Base-by-base conservation (phyloP, 1,140 invertebrate species). In the Euborellia annulipes region DNA sequence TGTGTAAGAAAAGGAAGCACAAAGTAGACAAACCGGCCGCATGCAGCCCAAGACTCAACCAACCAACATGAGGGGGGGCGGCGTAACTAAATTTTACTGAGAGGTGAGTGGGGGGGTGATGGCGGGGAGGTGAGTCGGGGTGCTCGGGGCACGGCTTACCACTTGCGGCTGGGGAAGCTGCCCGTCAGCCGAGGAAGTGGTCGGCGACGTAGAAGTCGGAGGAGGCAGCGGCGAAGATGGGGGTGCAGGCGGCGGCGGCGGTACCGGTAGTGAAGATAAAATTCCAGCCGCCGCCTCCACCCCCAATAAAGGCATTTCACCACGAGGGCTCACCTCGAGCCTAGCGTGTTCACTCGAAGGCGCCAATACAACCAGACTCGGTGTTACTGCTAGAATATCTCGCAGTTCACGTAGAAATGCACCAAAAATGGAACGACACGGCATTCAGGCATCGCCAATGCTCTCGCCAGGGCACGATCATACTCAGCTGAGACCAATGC, bases 351-450 rank as follows among this genome's bases (percentile, higher is more conserved):
- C 51, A 8, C 52, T 54, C 18, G 48, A 43, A 6, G 57, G 54
- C 1, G 75, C 69, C 13, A 81, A 60, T 7, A 80, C 75, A n/a
- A 79, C 66, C 9, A 79, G 60, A 51, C 72, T 73, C 8, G 84
- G 78, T 3, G 75, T 72, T 0, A 72, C 70, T 9, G 73, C 70
- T 22, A 88, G 65, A 22, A 88, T 79, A 45, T 76, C 72, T 48
- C 79, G 72, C 11, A 96, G 67, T 62, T 95, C 87, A 34, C 84
- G 72, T 13, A 95, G 69, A 62, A 94, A 95, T 18, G 79, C 78
- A 7, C 90, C 91, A 60, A 94, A n/a, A 93, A 96, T 9, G 92
- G 92, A 53, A 95, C 79, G 2, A 92, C 79, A 43, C 81, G 75
- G 60, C 85, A 91, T 55, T 88, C 81, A 1, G 83, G 80, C 71